These are phyloP conservation scores for Nasonia oneida DNA, from an alignment of 2,888 invertebrate genomes.

Conservation along the genomic window DNA sequence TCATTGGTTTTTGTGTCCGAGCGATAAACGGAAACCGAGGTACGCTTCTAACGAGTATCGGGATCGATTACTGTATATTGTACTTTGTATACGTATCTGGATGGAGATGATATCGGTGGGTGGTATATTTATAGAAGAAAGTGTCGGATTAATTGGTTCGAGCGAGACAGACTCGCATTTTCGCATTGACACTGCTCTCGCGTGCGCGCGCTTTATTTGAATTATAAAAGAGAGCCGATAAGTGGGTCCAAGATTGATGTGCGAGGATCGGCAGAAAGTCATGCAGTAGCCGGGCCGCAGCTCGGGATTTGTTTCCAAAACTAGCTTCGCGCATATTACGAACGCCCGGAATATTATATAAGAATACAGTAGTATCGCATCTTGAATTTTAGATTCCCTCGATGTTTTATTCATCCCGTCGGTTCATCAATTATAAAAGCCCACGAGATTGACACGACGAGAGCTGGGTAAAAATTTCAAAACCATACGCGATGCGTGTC, in stretches of 20 bases:
- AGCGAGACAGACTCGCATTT: no score
- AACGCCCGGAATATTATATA: not conserved
- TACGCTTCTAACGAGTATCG: not conserved
- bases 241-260: constrained; percentile 7
- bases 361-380: not conserved
- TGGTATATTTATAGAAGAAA: no score
- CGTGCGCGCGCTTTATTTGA: not conserved
- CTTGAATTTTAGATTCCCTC: not conserved
- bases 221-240: not conserved
- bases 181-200: not conserved
- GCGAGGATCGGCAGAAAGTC: not conserved
- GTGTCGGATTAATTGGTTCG: no score
- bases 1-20: not conserved
- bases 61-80: not conserved
- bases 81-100: no score
- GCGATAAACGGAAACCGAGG: not conserved
- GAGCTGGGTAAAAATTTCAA: not conserved
- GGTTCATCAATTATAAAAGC: not conserved
- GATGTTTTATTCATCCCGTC: not conserved
- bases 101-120: no score
- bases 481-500: not conserved
- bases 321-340: not conserved
- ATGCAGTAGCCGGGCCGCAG: not conserved
- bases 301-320: not conserved
- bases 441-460: not conserved